A percentile compares a stretch with the other conserved stretches of the same genome.
These are phyloP conservation scores for Psilopsiagon aymara DNA, from an alignment of 2,113 vertebrate species.

Conservation along the genomic window DNA sequence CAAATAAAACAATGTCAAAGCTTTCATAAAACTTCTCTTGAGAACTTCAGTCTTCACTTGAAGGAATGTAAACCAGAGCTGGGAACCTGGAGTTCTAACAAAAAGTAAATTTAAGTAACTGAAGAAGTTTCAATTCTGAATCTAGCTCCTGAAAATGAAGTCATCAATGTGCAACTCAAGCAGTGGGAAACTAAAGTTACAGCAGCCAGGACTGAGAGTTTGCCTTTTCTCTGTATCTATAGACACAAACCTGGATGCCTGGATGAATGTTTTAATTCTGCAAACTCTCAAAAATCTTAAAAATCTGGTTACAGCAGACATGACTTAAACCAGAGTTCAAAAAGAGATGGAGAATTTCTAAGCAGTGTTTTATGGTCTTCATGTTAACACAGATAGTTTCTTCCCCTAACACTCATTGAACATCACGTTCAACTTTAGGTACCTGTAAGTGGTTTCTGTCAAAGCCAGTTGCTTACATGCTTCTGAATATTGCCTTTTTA, in stretches of 20 bases:
- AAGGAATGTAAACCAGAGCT: neutral
- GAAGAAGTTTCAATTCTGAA: neutral
- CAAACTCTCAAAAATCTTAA: neutral
- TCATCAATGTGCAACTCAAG: neutral
- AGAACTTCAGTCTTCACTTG: neutral
- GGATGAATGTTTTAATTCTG: neutral
- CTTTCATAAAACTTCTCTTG: neutral
- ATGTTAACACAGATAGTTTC: neutral
- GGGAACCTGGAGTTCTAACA: neutral
- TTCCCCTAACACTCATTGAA: neutral
- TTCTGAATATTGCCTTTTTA: neutral
- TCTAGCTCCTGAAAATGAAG: neutral
- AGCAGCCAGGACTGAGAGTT: neutral
- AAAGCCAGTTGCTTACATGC: neutral
- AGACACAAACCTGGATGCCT: neutral
- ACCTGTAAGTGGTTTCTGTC: neutral
- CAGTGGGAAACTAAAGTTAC: neutral
- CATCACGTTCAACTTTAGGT: neutral
- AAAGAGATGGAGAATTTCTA: neutral
- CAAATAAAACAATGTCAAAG: neutral
- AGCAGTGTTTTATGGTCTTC: neutral
- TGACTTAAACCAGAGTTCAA: neutral
- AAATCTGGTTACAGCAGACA: neutral
- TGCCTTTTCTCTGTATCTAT: neutral
- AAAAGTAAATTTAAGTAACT: neutral